phyloP scores from a whole-genome alignment of 2,797 vertebrate genomes.

The Myotis vivesi region DNA sequence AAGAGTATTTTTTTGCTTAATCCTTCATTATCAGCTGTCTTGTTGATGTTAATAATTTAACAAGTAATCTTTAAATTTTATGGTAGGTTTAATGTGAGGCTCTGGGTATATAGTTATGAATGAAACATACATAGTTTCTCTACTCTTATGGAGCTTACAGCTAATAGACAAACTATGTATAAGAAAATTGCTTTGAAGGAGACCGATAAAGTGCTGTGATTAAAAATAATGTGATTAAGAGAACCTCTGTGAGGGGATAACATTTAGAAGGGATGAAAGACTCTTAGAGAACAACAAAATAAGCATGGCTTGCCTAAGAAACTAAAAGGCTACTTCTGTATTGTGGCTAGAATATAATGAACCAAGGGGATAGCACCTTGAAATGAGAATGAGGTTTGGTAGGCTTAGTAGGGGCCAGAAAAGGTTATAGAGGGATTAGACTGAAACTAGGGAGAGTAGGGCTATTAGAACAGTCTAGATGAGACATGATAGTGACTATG shows the following conservation, averaged over 20 bases:
- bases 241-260: not conserved
- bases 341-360: not conserved
- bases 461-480: not conserved
- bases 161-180: not conserved
- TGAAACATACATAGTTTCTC: not conserved
- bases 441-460: not conserved
- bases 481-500: not conserved
- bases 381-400: not conserved
- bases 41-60: slow-evolving; percentile 29
- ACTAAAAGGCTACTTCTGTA: not conserved
- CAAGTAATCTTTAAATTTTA: slow-evolving; percentile 30
- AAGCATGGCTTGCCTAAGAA: not conserved
- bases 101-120: not conserved
- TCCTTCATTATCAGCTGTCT: slow-evolving; percentile 25
- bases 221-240: not conserved
- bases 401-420: not conserved
- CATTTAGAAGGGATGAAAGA: not conserved
- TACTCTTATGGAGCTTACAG: not conserved
- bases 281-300: not conserved
- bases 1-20: not conserved
- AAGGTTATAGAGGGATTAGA: not conserved
- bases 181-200: not conserved
- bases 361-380: not conserved
- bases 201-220: not conserved
- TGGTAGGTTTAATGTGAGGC: not conserved